Evolutionary conservation across 2,113 vertebrate genomes (phyloP), one percentile per base, ranked within the genome.

Genomic region (Microcebus ravelobensis): DNA sequence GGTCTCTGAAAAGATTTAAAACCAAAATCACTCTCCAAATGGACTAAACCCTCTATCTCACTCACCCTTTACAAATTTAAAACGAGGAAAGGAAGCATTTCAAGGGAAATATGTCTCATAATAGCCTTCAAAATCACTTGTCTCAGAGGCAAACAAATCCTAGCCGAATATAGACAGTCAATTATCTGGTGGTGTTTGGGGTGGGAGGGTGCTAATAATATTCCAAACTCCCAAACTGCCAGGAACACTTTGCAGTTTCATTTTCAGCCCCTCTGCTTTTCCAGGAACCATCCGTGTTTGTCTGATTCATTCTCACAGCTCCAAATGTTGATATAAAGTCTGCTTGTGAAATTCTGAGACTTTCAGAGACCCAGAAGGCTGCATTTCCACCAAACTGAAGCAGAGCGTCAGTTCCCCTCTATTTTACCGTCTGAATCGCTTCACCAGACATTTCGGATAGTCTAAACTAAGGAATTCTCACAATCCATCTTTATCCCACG

Each of bases 321-420:
- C 87, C 96, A 94, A 96, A 91, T 96, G 96, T 93, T 97, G 92
- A 83, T 50, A 57, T 20, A 92, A 94, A 95, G 83, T 91, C 92
- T 45, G 87, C 87, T 87, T 65, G 50, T 93, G 74, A 88, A 81
- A 96, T 74, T 82, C 95, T 76, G 83, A 80, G 79, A 52, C 39
- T 52, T 67, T 45, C 74, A 89, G 91, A 97, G 77, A 87, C 87
- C 39, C 70, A 71, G 70, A 84, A 95, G 87, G 70, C 77, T 59
- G 11, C n/a, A 39, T 29, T 68, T 34, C 52, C 83, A 80, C 63
- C 3, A 88, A 77, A 94, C 55, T 82, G 67, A 71, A 61, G 79
- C 29, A 4, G 80, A 89, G 42, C 12, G 6, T 20, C 34, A 74
- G 83, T 20, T 20, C 14, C 39, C 15, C 8, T 70, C 48, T 74